Conservation (phyloP, 1,140 invertebrate genomes). For the Cherax quadricarinatus region DNA sequence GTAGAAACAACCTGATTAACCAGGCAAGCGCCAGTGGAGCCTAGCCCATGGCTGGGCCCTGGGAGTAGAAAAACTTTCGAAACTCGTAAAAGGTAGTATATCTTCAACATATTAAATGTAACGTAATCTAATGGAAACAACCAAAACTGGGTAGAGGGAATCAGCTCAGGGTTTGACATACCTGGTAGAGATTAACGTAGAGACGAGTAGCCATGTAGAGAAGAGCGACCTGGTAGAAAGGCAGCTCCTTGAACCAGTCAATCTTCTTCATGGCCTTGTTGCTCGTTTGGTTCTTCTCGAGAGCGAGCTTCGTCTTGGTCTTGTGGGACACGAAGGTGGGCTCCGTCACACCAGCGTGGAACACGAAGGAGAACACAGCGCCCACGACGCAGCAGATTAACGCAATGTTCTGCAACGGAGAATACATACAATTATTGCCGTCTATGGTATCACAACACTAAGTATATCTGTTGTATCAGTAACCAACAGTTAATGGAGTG, state of each 20-base stretch:
- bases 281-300: not conserved
- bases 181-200: constrained; percentile 88
- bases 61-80: too few relatives aligned
- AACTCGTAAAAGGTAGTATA: too few relatives aligned
- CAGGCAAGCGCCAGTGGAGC: too few relatives aligned
- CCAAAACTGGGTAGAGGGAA: too few relatives aligned
- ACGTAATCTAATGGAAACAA: too few relatives aligned
- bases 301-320: not conserved
- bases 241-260: constrained; percentile 82
- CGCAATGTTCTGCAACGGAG: constrained; percentile 82
- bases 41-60: too few relatives aligned
- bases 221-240: constrained; percentile 80
- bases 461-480: too few relatives aligned
- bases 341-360: constrained; percentile 82
- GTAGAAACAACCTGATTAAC: too few relatives aligned
- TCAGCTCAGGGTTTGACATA: not conserved
- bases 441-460: not conserved
- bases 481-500: too few relatives aligned
- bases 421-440: too few relatives aligned
- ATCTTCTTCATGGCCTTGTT: constrained; percentile 75
- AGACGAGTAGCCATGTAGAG: constrained; percentile 94
- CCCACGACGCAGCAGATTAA: constrained; percentile 86
- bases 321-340: constrained; percentile 72
- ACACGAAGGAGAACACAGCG: constrained; percentile 84
- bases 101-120: too few relatives aligned